phyloP scores from a whole-genome alignment of 2,113 vertebrate genomes.

The Redunca redunca region DNA sequence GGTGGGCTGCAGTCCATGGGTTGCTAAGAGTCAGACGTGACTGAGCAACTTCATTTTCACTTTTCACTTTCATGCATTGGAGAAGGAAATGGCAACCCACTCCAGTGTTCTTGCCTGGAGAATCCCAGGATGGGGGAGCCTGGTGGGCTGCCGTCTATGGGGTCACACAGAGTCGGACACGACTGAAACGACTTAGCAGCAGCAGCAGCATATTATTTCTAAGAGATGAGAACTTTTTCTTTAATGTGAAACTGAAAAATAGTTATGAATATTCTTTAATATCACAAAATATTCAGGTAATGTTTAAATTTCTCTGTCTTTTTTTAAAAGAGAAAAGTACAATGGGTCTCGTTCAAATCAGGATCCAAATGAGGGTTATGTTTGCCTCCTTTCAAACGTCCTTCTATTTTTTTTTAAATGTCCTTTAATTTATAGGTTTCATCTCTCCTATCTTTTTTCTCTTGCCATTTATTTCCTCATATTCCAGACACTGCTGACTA shows the following conservation, averaged over 20 bases:
- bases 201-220: not conserved
- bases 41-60: no score
- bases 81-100: no score
- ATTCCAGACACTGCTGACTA: not conserved
- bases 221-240: not conserved
- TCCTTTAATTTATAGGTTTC: not conserved
- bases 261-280: conserved; percentile 7
- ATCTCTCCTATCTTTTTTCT: not conserved
- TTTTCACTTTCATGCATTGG: no score
- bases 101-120: no score
- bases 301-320: not conserved
- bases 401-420: not conserved
- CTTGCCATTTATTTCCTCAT: not conserved
- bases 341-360: not conserved
- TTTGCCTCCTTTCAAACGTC: not conserved
- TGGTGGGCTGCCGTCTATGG: no score
- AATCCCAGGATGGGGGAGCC: no score
- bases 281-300: not conserved
- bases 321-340: not conserved
- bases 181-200: no score
- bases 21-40: no score
- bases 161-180: no score
- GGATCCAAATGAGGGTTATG: not conserved
- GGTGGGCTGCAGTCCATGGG: no score
- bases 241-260: not conserved